Base-by-base conservation (phyloP, 2,888 invertebrate species). In the Steinernema scapterisci region DNA sequence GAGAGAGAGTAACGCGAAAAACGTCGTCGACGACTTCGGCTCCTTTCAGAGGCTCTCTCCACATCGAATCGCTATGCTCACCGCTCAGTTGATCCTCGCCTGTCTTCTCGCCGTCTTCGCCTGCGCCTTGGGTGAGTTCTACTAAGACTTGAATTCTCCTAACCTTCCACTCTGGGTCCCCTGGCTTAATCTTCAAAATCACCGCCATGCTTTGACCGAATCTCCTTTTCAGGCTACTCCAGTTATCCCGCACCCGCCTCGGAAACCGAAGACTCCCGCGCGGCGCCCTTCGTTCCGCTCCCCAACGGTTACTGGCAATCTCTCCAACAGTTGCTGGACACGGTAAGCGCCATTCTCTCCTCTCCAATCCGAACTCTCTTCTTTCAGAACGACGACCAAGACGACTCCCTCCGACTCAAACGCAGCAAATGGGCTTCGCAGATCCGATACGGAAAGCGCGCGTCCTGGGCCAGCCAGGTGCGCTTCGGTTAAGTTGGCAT, bases 81-180 rank as follows among this genome's bases (percentile, higher is more conserved):
- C 25, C 63, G 63, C 63, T 31, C 63, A 63, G 63, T 63, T 63
- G 63, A 27, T 25, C 63, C 27, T 63, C 63, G 63, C 63, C 38
- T 63, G 63, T 31, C 63, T 63, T 25, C 63, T 63, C 21, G 3
- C 16, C 38, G 23, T 72, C 72, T 21, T 75, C 73, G 43, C 76
- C 71, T 16, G 27, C 75, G 54, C 48, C 75, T 25, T 46, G 75
- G 46, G 73, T 43, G 16, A 48, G 70, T 51, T 44, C 63, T 27
- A n/a, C n/a, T n/a, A n/a, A n/a, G n/a, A n/a, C n/a, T n/a, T n/a
- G n/a, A n/a, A n/a, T n/a, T n/a, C n/a, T n/a, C n/a, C n/a, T n/a
- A n/a, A n/a, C n/a, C n/a, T n/a, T n/a, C n/a, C n/a, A n/a, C n/a
- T n/a, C n/a, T n/a, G n/a, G n/a, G n/a, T n/a, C n/a, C n/a, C n/a